Base-by-base conservation (phyloP, 1,140 invertebrate species). In the Plutomurus gul region DNA sequence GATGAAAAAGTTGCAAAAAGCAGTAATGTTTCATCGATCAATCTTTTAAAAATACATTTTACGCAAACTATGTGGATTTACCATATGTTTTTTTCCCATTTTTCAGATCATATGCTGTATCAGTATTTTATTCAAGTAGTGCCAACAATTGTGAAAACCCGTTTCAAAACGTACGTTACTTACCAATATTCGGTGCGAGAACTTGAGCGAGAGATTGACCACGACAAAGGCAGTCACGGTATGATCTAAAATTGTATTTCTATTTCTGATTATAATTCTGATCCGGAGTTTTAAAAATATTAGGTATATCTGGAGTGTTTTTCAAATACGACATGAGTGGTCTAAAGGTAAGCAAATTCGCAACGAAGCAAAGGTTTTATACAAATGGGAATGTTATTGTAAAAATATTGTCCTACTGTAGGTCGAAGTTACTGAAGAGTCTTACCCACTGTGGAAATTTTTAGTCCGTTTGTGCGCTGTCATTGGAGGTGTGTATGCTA, bases 91-190 rank as follows among this genome's bases (percentile, higher is more conserved):
- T 43, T n/a, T 43, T 43, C n/a, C n/a, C n/a, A 47, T 10, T 47
- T 47, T n/a, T 75, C 84, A 91, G 93, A 91, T 88, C 91, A 91
- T 86, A 92, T 94, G 87, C 86, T 94, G 20, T 97, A 92, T 87
- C 95, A 98, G 85, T 99, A 99, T 88, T 98, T 97, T 84, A 90
- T 99, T 47, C 93, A 97, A 89, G 92, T 98, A n/a, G 95, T 99
- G 18, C 95, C 95, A 30, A 98, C 96, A 11, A 93, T 95, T 85
- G 93, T 98, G 8, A 89, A 93, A 80, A 94, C 94, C 3, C 73
- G 84, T 80, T 79, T 83, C 83, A 30, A 83, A 85, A 82, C 82
- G 86, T 92, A 47, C 89, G 87, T 39, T 85, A 95, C 96, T 10
- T 98, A 93, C 85, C 96, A 98, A 85, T 99, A 97, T 86, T 95